Conservation (phyloP, 2,113 vertebrate species). For the Melanerpes formicivorus region DNA sequence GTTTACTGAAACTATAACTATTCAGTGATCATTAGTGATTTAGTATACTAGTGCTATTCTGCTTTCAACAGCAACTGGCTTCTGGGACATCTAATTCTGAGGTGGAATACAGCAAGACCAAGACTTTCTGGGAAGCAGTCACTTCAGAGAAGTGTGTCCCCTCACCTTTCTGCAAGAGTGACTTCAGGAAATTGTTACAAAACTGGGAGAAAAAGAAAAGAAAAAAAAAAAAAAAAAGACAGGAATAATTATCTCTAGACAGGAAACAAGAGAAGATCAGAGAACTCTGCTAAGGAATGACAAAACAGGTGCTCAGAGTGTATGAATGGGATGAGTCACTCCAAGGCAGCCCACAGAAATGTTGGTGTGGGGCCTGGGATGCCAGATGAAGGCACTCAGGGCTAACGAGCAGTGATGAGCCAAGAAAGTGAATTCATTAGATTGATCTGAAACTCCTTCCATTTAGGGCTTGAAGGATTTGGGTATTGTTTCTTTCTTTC, state of each 20-base stretch:
- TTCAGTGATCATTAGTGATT: not conserved
- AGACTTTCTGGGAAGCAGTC: not conserved
- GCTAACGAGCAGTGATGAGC: not conserved
- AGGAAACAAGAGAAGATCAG: not conserved
- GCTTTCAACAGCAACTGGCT: not conserved
- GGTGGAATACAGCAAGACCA: not conserved
- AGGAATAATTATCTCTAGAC: not conserved
- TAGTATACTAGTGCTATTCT: not conserved
- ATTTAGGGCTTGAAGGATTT: not conserved
- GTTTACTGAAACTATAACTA: not conserved
- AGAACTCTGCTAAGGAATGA: not conserved
- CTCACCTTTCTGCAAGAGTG: not conserved
- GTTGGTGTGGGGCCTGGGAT: not conserved
- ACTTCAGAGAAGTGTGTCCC: not conserved
- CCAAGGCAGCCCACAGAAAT: not conserved
- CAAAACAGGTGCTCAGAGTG: not conserved
- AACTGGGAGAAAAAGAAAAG: not conserved
- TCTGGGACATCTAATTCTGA: not conserved
- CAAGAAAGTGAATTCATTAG: not conserved
- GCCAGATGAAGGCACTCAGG: not conserved
- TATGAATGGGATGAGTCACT: not conserved
- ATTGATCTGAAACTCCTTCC: not conserved
- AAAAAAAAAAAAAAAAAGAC: not conserved
- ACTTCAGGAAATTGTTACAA: not conserved
- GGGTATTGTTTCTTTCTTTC: rapidly evolving